Evolutionary conservation across 1,140 invertebrate species (phyloP).

Genomic region (Aphis gossypii): DNA sequence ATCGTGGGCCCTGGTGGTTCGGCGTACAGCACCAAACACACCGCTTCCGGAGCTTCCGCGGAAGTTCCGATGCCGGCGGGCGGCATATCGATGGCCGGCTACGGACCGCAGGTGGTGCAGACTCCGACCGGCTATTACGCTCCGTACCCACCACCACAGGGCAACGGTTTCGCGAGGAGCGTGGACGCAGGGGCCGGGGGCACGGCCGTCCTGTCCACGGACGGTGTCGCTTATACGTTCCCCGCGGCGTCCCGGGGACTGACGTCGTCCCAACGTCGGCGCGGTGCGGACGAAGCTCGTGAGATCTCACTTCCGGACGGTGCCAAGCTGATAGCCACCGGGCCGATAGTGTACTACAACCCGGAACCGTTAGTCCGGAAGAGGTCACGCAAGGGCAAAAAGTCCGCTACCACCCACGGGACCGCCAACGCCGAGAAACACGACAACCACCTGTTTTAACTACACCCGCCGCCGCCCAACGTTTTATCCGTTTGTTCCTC

Average conservation of each 20-base stretch:
- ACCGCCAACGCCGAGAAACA: background rate
- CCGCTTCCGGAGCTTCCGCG: conserved; percentile 69
- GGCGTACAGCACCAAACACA: conserved; percentile 73
- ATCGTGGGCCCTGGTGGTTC: conserved; percentile 77
- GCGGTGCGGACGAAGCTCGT: background rate
- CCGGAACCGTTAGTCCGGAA: conserved; percentile 47
- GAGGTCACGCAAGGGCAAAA: background rate
- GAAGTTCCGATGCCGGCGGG: background rate
- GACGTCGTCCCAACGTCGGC: background rate
- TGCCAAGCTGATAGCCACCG: conserved; percentile 73
- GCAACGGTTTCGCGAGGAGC: conserved; percentile 74
- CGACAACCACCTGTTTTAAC: background rate
- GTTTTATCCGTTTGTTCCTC: conserved; percentile 13
- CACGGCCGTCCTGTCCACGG: conserved; percentile 69
- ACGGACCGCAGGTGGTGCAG: conserved; percentile 19
- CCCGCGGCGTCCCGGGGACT: conserved; percentile 3
- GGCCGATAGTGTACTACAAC: conserved; percentile 75
- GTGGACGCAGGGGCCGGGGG: conserved; percentile 75
- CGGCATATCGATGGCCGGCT: conserved; percentile 28
- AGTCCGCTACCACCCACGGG: background rate
- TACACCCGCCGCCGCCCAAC: background rate
- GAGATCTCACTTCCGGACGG: conserved; percentile 64
- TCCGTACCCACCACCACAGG: background rate
- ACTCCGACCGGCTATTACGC: background rate
- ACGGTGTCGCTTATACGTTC: conserved; percentile 69